phyloP scores from a whole-genome alignment of 1,140 invertebrate species.

The Pararge aegeria region DNA sequence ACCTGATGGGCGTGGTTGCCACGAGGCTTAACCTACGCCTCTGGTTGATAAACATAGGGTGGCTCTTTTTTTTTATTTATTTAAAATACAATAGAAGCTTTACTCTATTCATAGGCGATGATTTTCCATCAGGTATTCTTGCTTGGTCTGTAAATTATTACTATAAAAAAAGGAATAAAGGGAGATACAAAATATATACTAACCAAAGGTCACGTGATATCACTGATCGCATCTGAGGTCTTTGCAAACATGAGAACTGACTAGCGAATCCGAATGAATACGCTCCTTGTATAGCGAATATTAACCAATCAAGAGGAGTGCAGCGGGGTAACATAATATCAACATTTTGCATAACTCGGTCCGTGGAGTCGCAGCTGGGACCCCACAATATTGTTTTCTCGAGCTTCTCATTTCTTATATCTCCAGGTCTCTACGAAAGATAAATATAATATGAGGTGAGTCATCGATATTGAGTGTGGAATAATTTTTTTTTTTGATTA shows the following conservation, averaged over 20 bases:
- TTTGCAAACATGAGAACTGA: conserved; percentile 35
- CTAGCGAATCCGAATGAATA: conserved; percentile 37
- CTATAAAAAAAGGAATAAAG: neutral
- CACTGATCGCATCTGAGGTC: conserved; percentile 34
- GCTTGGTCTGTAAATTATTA: too few species aligned
- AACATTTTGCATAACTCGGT: conserved; percentile 35
- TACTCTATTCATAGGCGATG: too few species aligned
- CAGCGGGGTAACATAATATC: conserved; percentile 32
- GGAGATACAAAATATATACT: conserved; percentile 18
- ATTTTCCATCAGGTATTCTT: too few species aligned
- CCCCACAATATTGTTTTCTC: conserved; percentile 47
- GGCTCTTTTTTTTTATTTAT: too few species aligned
- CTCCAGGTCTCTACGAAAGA: conserved; percentile 9
- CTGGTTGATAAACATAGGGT: too few species aligned
- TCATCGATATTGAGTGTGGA: too few species aligned
- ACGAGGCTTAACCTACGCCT: too few species aligned
- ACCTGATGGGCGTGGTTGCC: too few species aligned
- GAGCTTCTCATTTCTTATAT: conserved; percentile 14
- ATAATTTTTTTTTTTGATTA: too few species aligned
- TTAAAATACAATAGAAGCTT: too few species aligned
- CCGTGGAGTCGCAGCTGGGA: conserved; percentile 42
- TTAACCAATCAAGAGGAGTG: conserved; percentile 39
- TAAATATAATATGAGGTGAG: too few species aligned
- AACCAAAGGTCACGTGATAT: conserved; percentile 43
- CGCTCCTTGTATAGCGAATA: conserved; percentile 30